Conservation (phyloP, 2,797 vertebrate genomes). For the Telmatherina bonti region DNA sequence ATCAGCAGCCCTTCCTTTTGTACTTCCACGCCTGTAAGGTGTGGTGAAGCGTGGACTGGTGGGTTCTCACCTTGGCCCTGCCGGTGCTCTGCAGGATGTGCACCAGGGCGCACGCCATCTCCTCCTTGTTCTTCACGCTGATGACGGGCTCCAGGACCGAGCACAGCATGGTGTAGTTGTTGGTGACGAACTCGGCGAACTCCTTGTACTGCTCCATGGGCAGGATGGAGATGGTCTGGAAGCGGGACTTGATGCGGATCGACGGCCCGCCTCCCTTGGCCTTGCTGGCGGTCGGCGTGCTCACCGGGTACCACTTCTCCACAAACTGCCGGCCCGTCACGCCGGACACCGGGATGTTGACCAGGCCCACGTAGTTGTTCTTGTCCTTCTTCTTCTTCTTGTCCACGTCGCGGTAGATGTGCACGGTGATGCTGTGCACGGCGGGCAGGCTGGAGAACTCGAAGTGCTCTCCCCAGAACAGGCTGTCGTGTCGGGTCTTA, state of each 20-base stretch:
- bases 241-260: constrained; percentile 94
- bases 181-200: constrained; percentile 96
- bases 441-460: constrained; percentile 90
- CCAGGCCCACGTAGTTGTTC: constrained; percentile 95
- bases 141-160: constrained; percentile 94
- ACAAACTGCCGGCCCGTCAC: constrained; percentile 92
- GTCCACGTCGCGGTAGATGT: constrained; percentile 94
- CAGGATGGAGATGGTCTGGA: constrained; percentile 93
- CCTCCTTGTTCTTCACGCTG: too few species aligned
- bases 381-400: constrained; percentile 99
- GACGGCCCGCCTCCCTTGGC: constrained; percentile 90
- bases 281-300: constrained; percentile 93
- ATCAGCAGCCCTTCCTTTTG: too few species aligned
- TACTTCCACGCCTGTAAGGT: too few species aligned
- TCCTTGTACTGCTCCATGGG: constrained; percentile 99
- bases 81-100: too few species aligned
- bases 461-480: constrained; percentile 98
- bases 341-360: constrained; percentile 90
- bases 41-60: too few species aligned
- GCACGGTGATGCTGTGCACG: constrained; percentile 91
- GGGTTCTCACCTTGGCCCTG: too few species aligned
- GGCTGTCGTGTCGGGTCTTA: constrained; percentile 92
- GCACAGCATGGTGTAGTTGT: constrained; percentile 92
- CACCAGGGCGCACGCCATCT: too few species aligned
- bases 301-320: constrained; percentile 97